Conservation (phyloP, 2,797 vertebrate species). For the Xenentodon cancila region DNA sequence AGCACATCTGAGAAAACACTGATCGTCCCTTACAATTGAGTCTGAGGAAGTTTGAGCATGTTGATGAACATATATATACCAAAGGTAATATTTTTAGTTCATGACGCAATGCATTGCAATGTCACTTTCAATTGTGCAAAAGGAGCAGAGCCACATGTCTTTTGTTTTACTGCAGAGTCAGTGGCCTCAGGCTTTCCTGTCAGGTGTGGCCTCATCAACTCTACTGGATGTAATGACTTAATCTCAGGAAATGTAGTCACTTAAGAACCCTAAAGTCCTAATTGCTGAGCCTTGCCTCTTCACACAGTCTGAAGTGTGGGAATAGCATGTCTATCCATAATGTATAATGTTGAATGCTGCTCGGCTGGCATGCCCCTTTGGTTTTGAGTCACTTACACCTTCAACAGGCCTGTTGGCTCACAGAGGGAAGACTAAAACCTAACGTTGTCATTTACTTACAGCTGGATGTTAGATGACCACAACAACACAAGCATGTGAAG, state of each 20-base stretch:
- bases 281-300: conserved; percentile 43
- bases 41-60: conserved; percentile 51
- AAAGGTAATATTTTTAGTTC: conserved; percentile 28
- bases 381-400: conserved; percentile 24
- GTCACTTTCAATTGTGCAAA: conserved; percentile 45
- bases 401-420: conserved; percentile 17
- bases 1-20: conserved; percentile 54
- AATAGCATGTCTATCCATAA: conserved; percentile 17
- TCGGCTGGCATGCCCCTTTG: too few relatives aligned
- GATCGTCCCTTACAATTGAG: conserved; percentile 46
- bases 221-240: conserved; percentile 64
- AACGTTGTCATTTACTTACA: conserved; percentile 42
- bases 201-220: conserved; percentile 69
- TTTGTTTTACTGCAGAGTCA: conserved; percentile 46
- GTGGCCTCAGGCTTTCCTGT: conserved; percentile 67
- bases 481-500: too few relatives aligned
- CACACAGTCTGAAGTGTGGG: conserved; percentile 47
- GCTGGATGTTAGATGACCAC: too few relatives aligned
- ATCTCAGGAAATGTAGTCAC: conserved; percentile 68
- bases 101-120: conserved; percentile 24
- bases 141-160: conserved; percentile 37
- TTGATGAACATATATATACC: conserved; percentile 12
- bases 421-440: conserved; percentile 4
- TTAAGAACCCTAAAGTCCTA: conserved; percentile 51
- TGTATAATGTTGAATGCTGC: too few relatives aligned